These are phyloP conservation scores for Ia io DNA, from an alignment of 2,113 vertebrate genomes.

Conservation along the genomic window DNA sequence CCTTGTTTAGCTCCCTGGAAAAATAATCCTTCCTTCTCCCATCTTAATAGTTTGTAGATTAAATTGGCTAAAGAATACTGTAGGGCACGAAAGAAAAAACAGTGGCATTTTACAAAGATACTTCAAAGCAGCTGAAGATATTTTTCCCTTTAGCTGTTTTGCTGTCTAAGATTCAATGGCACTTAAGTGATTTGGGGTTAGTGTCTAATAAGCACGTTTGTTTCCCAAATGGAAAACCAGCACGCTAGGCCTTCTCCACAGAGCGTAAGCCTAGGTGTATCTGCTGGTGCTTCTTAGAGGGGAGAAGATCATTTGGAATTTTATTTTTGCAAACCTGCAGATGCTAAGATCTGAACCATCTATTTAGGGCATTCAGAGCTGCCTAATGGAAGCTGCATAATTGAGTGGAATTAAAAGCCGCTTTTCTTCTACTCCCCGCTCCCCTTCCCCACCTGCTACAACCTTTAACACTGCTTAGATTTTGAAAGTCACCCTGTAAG, in stretches of 20 bases:
- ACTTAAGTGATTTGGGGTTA: background rate
- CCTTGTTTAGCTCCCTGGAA: slow-evolving; percentile 32
- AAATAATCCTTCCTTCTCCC: slow-evolving; percentile 18
- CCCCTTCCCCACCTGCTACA: background rate
- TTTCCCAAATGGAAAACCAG: background rate
- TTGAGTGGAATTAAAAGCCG: slow-evolving; percentile 19
- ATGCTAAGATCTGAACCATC: background rate
- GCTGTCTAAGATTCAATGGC: background rate
- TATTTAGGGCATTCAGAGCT: background rate
- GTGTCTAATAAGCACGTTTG: slow-evolving; percentile 21
- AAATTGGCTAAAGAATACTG: slow-evolving; percentile 22
- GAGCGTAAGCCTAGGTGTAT: background rate
- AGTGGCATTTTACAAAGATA: background rate
- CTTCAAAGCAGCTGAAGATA: slow-evolving; percentile 32
- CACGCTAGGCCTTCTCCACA: background rate
- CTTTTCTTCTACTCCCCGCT: background rate
- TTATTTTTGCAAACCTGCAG: background rate
- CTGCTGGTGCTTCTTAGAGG: background rate
- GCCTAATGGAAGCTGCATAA: background rate
- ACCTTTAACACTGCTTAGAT: slow-evolving; percentile 30
- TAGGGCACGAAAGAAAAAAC: background rate
- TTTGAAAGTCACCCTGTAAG: slow-evolving; percentile 50
- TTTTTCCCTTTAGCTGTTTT: slow-evolving; percentile 29
- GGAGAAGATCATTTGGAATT: background rate
- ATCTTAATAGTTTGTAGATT: slow-evolving; percentile 42